Base-by-base conservation (phyloP, 2,888 invertebrate genomes). In the Drosophila sordidula region DNA sequence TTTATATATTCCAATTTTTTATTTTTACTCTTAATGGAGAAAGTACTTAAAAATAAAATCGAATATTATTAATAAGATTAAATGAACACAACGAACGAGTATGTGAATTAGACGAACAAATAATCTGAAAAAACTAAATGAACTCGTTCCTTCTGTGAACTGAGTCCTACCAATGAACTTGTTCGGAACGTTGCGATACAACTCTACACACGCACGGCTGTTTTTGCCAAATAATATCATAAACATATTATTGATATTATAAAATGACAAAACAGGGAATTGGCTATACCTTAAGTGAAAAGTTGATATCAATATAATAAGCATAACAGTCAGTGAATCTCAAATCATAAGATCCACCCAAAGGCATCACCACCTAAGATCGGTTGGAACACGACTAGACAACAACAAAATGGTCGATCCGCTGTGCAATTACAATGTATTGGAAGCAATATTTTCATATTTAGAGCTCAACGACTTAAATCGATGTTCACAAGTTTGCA, bases 361-460 rank as follows among this genome's bases (percentile, higher is more conserved):
- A 41, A 34, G 41, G 8, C 16, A 44, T 36, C 44, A 25, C 42
- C 36, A 54, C 16, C 44, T 59, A 46, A 39, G 39, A 47, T 36
- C 55, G 45, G 41, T 56, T 29, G 52, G 56, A 52, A 41, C 29
- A 39, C 44, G 51, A 62, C 69, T 57, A 46, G 47, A 38, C 58
- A 77, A 63, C 59, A 68, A 64, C 69, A 91, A 82, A 91, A 94
- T 94, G 94, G 93, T 93, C 92, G 94, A 94, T 91, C 93, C 93
- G 75, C 93, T 94, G 91, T 93, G 96, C 84, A 95, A 96, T 66
- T 96, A 97, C 91, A 95, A 95, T 93, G 95, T 97, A 90, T 94
- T 97, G 91, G 98, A 98, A 93, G 95, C 95, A 89, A 96, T 98
- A 93, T 98, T 98, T 93, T 97, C 98, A 5, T 98, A 97, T 93